These are phyloP conservation scores for Sinodicranocentrus sp. DNA, from an alignment of 2,888 invertebrate species.

Conservation along the genomic window DNA sequence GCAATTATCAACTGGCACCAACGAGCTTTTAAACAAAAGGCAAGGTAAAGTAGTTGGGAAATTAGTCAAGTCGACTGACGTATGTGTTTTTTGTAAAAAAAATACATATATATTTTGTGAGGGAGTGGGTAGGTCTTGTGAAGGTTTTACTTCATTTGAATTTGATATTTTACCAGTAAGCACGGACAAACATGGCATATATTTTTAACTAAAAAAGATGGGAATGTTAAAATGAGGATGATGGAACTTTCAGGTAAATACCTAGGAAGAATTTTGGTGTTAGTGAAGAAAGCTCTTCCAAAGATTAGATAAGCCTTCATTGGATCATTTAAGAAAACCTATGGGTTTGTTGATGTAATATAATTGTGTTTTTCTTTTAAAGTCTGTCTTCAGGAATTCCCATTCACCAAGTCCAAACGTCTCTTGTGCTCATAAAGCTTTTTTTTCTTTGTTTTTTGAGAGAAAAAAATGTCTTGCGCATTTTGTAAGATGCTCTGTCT, in stretches of 20 bases:
- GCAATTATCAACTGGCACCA: conserved; percentile 73
- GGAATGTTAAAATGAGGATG: conserved; percentile 8
- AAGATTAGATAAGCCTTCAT: conserved; percentile 65
- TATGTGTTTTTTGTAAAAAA: conserved; percentile 17
- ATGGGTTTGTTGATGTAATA: conserved; percentile 44
- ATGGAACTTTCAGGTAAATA: conserved; percentile 51
- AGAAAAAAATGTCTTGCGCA: conserved; percentile 53
- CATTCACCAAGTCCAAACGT: conserved; percentile 26
- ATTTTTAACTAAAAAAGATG: neutral
- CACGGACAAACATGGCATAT: neutral
- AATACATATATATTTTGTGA: neutral
- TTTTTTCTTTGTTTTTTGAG: conserved; percentile 37
- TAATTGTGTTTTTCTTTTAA: conserved; percentile 46
- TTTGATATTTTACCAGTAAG: neutral
- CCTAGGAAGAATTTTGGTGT: conserved; percentile 50
- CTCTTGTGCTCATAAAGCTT: neutral
- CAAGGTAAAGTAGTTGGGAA: conserved; percentile 49
- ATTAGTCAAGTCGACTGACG: conserved; percentile 50
- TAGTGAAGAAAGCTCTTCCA: conserved; percentile 27
- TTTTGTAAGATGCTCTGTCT: conserved; percentile 57
- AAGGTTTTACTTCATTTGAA: neutral
- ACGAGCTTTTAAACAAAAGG: conserved; percentile 64
- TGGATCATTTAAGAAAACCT: conserved; percentile 54
- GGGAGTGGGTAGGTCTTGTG: conserved; percentile 21
- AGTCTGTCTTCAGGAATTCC: conserved; percentile 6